Evolutionary conservation across 2,888 invertebrate species (phyloP), one percentile per base, ranked within the genome.

Genomic region (Achlya flavicornis): DNA sequence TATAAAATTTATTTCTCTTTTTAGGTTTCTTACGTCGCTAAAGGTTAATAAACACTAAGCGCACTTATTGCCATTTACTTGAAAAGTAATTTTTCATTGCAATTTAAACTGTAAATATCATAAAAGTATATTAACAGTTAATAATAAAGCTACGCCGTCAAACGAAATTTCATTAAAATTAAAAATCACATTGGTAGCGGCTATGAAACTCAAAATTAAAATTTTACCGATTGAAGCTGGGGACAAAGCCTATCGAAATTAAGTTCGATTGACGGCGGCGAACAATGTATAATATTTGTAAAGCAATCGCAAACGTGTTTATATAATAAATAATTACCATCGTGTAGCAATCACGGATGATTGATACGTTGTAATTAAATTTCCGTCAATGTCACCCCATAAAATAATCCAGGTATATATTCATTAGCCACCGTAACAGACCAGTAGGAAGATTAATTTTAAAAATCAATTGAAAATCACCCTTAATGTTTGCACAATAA

Each of bases 221-320:
- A 60, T 60, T 19, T 19, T 26, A 60, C 60, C 38, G 19, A 60
- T 60, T 62, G 62, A 35, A 35, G 57, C 63, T 64, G 65, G 32
- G 64, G 61, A 64, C 70, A 74, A 70, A 64, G 73, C 66, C 26
- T 26, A 71, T 69, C 61, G 62, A 67, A 75, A 76, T 74, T 63
- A 67, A 59, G 61, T 62, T 35, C 63, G 60, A 74, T 69, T 74
- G 69, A 68, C 64, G 76, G 19, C 53, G 26, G 43, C 66, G 64
- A 61, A 63, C 57, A 62, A 59, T 62, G 66, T 69, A 74, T 68
- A 73, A 73, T 73, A 1, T 64, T 68, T 19, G 64, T 48, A 66
- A 66, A 70, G 61, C 70, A 69, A 61, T 74, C 64, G 61, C 59
- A 63, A 38, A 65, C 63, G 64, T 68, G 66, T 65, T 74, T 65